These are phyloP conservation scores for Silurus glanis DNA, from an alignment of 2,113 vertebrate species.

Conservation along the genomic window DNA sequence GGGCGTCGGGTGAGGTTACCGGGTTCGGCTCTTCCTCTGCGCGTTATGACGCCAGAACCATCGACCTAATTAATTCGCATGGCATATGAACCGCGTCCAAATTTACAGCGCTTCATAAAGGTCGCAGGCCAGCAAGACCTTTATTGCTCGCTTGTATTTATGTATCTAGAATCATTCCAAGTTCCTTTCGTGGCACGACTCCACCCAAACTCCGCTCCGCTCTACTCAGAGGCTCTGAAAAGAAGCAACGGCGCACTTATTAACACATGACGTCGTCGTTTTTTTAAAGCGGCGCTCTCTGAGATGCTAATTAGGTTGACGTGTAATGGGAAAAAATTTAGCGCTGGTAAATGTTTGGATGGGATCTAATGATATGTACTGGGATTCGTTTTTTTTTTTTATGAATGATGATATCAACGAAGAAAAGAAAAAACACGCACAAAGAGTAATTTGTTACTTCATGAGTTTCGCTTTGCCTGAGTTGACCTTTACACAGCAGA, in stretches of 20 bases:
- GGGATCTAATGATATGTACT: too few relatives aligned
- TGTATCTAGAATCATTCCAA: slow-evolving; percentile 28
- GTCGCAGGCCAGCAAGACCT: background rate
- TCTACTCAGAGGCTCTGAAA: background rate
- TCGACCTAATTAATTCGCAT: slow-evolving; percentile 37
- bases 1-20: slow-evolving; percentile 27
- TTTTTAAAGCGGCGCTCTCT: background rate
- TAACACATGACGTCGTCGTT: slow-evolving; percentile 26
- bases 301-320: slow-evolving; percentile 20
- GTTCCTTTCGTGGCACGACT: background rate
- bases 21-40: background rate
- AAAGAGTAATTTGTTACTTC: background rate
- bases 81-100: background rate
- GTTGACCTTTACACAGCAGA: slow-evolving; percentile 26
- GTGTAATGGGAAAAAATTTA: background rate
- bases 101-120: slow-evolving; percentile 19
- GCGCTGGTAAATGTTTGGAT: too few relatives aligned
- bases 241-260: slow-evolving; percentile 1
- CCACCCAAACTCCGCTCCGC: background rate
- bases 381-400: too few relatives aligned
- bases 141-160: background rate
- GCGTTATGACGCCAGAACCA: slow-evolving; percentile 30
- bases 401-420: background rate
- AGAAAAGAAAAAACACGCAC: background rate
- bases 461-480: slow-evolving; percentile 16